A percentile compares a stretch with the other conserved stretches of the same genome.
These are phyloP conservation scores for Mus spretus DNA, from an alignment of 2,797 vertebrate genomes.

Conservation along the genomic window DNA sequence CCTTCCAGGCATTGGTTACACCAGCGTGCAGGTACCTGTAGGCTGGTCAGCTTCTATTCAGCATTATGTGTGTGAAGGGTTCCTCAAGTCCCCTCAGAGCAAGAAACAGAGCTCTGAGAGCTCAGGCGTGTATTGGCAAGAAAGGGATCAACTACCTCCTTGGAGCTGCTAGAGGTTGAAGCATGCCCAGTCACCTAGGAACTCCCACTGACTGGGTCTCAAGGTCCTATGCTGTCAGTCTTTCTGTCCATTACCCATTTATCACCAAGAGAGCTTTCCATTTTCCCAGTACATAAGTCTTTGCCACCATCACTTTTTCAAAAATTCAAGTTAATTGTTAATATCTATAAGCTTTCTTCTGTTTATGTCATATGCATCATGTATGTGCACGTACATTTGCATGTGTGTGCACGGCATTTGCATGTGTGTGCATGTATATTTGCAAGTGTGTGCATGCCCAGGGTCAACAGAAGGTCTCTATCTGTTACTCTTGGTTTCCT, in stretches of 20 bases:
- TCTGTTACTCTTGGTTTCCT: background rate
- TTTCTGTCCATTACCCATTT: too few species aligned
- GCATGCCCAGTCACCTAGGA: accelerated
- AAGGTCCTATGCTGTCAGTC: background rate
- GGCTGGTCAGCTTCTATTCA: background rate
- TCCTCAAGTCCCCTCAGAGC: background rate
- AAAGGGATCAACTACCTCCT: background rate
- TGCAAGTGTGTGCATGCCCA: background rate
- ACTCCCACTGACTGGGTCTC: accelerated
- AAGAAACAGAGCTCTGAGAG: too few species aligned
- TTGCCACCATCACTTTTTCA: background rate
- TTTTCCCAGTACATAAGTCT: background rate
- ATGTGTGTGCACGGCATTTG: too few species aligned
- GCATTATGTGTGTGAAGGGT: background rate
- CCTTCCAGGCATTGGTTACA: background rate
- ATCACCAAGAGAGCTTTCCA: background rate
- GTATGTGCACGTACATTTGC: too few species aligned
- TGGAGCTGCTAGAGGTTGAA: background rate
- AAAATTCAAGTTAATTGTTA: background rate
- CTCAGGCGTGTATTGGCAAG: too few species aligned
- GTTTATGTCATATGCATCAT: background rate
- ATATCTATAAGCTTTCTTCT: background rate
- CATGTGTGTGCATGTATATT: too few species aligned
- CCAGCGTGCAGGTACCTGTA: background rate
- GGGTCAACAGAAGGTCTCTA: background rate